These are phyloP conservation scores for Pyrrhia umbra DNA, from an alignment of 2,888 invertebrate species.

Conservation along the genomic window DNA sequence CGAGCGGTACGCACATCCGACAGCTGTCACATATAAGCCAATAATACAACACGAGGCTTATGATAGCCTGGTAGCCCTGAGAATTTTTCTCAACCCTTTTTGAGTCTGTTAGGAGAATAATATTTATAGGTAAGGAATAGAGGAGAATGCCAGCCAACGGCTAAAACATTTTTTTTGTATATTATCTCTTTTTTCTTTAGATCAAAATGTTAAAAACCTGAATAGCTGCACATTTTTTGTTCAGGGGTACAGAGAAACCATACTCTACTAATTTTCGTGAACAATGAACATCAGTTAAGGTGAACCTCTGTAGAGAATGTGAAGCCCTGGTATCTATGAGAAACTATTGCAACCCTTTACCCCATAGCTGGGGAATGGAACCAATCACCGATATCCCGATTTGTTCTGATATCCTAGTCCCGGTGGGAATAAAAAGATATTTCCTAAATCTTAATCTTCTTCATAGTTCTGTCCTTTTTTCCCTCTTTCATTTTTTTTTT, in stretches of 20 bases:
- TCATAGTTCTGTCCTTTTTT: neutral
- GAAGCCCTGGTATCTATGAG: constrained; percentile 40
- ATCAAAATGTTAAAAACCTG: neutral
- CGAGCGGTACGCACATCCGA: constrained; percentile 22
- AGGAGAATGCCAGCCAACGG: no score
- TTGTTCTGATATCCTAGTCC: constrained; percentile 29
- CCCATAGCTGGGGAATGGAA: constrained; percentile 1
- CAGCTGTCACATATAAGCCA: constrained; percentile 24
- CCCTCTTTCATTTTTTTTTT: no score
- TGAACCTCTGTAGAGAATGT: constrained; percentile 1
- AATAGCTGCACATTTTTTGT: constrained; percentile 8
- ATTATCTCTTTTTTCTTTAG: no score
- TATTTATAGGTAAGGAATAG: no score
- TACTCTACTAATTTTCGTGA: constrained; percentile 5
- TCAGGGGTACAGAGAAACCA: neutral
- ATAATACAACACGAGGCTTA: constrained; percentile 21
- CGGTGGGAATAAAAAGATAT: constrained; percentile 32
- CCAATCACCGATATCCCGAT: neutral
- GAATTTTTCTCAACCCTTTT: constrained; percentile 32
- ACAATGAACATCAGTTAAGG: constrained; percentile 12
- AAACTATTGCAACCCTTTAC: constrained; percentile 21
- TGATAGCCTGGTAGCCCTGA: constrained; percentile 34
- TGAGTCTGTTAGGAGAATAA: neutral
- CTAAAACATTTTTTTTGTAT: no score
- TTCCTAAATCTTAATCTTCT: neutral